phyloP scores from a whole-genome alignment of 2,888 invertebrate species.

The Ectropis crepuscularia region DNA sequence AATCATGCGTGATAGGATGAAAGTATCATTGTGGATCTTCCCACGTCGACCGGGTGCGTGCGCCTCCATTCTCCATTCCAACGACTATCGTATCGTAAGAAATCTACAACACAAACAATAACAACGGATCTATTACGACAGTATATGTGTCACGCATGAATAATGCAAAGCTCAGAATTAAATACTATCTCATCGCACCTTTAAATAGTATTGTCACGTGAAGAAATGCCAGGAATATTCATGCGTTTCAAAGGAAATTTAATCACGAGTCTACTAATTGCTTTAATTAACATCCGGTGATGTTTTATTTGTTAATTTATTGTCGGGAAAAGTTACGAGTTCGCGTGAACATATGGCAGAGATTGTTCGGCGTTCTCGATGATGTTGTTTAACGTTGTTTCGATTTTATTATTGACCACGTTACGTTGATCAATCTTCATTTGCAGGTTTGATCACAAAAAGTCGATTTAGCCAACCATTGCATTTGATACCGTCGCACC shows the following conservation, averaged over 20 bases:
- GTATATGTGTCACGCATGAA: constrained; percentile 59
- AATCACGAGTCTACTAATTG: constrained; percentile 33
- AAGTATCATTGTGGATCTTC: constrained; percentile 77
- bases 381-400: background rate
- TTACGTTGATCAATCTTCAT: constrained; percentile 26
- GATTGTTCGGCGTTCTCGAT: background rate
- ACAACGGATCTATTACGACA: constrained; percentile 63
- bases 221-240: constrained; percentile 29
- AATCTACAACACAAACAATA: constrained; percentile 61
- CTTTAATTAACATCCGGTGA: constrained; percentile 20
- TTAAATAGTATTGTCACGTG: constrained; percentile 34
- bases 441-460: constrained; percentile 57
- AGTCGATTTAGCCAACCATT: constrained; percentile 44
- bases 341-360: too few relatives aligned
- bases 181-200: constrained; percentile 35
- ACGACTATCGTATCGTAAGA: constrained; percentile 55
- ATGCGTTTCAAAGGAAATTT: constrained; percentile 37
- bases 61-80: constrained; percentile 58
- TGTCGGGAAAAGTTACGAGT: background rate
- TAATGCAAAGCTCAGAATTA: constrained; percentile 50
- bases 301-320: constrained; percentile 3
- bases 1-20: constrained; percentile 79
- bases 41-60: constrained; percentile 66
- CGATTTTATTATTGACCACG: background rate
- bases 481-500: constrained; percentile 40